Percentiles rank a stretch among this genome's conserved stretches.
Conservation (phyloP, 2,797 vertebrate genomes). For the Schizothorax lantsangensis region DNA sequence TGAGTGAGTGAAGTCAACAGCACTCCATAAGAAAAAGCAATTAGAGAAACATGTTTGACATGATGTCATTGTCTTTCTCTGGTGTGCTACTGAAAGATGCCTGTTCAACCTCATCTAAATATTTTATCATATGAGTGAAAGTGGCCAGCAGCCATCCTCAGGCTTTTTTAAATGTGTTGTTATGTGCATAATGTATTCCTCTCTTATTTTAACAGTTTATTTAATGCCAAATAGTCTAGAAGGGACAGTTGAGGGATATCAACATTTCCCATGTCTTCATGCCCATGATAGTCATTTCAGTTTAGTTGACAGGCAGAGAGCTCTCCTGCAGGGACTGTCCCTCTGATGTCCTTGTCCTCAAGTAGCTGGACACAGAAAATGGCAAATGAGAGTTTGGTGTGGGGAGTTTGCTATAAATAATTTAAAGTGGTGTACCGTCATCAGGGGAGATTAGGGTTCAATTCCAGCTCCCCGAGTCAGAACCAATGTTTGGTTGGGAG, state of each 20-base stretch:
- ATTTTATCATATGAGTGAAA: conserved; percentile 24
- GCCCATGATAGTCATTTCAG: not conserved
- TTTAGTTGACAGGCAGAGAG: conserved; percentile 28
- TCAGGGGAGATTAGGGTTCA: conserved; percentile 29
- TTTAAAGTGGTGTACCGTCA: conserved; percentile 26
- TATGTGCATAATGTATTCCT: conserved; percentile 13
- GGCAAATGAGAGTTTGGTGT: conserved; percentile 36
- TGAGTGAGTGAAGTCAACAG: not conserved
- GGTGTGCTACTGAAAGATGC: not conserved
- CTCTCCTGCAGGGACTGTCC: conserved; percentile 24
- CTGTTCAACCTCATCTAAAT: conserved; percentile 35
- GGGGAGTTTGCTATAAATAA: conserved; percentile 32
- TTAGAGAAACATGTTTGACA: not conserved
- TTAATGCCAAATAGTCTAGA: not conserved
- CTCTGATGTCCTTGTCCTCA: conserved; percentile 40
- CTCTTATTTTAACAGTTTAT: not conserved
- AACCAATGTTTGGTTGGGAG: conserved; percentile 22
- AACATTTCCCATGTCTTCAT: conserved; percentile 16
- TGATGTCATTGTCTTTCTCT: conserved; percentile 3
- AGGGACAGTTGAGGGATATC: not conserved
- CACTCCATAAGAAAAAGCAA: not conserved
- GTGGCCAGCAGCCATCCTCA: not conserved
- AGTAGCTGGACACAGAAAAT: conserved; percentile 36
- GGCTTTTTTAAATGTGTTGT: conserved; percentile 1
- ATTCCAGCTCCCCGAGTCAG: conserved; percentile 3